Percentiles rank a stretch among this genome's conserved stretches.
Conservation (phyloP, 1,140 invertebrate genomes). For the Penaeus vannamei region DNA sequence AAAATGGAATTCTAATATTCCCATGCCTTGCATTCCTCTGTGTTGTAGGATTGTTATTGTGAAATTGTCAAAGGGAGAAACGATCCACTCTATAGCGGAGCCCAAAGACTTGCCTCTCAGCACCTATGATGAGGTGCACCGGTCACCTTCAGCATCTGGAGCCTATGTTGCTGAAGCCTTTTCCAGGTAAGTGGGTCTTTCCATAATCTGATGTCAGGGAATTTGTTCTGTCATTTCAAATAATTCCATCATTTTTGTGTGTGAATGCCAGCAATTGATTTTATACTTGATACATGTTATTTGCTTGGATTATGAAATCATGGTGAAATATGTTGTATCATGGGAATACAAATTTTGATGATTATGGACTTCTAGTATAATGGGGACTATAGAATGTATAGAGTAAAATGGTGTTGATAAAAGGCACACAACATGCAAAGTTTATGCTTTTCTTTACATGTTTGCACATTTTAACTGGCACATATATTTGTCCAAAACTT, state of each 20-base stretch:
- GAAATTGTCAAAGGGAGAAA: slow-evolving; percentile 78
- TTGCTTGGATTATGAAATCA: too few species aligned
- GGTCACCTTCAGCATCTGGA: slow-evolving; percentile 76
- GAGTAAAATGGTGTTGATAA: too few species aligned
- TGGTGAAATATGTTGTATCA: too few species aligned
- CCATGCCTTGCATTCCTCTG: slow-evolving; percentile 43
- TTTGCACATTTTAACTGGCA: too few species aligned
- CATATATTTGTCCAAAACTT: too few species aligned
- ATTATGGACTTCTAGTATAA: too few species aligned
- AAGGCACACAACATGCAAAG: too few species aligned
- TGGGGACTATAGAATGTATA: too few species aligned
- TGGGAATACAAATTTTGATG: too few species aligned
- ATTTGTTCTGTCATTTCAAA: background rate
- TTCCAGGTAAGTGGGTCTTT: slow-evolving; percentile 75
- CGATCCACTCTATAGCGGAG: slow-evolving; percentile 78
- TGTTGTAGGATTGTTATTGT: slow-evolving; percentile 81
- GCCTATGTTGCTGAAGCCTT: slow-evolving; percentile 89
- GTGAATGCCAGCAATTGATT: too few species aligned
- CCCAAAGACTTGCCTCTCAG: slow-evolving; percentile 80
- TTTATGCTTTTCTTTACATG: too few species aligned
- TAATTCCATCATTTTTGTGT: background rate
- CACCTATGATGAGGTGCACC: slow-evolving; percentile 82
- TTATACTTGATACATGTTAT: too few species aligned
- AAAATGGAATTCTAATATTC: slow-evolving; percentile 12
- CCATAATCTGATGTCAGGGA: background rate